Evolutionary conservation across 2,888 invertebrate species (phyloP).

Genomic region (Ceraclea dissimilis): DNA sequence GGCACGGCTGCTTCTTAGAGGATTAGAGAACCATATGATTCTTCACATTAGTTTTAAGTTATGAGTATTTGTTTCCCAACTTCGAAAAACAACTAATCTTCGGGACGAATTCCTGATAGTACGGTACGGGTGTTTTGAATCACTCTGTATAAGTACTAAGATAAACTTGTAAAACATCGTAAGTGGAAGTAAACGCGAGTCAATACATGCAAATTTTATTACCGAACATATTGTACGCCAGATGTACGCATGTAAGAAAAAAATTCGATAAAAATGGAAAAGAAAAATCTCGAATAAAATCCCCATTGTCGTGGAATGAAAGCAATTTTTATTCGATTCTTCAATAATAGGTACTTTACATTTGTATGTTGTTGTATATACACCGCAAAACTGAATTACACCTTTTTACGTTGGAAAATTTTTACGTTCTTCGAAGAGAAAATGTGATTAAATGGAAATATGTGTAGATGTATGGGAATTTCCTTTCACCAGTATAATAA

Average conservation of each 20-base stretch:
- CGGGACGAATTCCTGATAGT: too few relatives aligned
- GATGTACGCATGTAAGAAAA: not conserved
- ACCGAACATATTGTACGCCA: not conserved
- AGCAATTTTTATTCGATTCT: constrained; percentile 1
- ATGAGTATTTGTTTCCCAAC: too few relatives aligned
- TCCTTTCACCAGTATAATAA: not conserved
- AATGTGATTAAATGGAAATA: not conserved
- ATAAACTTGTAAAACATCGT: too few relatives aligned
- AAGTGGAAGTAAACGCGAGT: not conserved
- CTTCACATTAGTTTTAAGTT: too few relatives aligned
- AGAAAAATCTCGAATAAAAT: too few relatives aligned
- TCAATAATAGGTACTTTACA: not conserved
- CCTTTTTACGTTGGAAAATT: too few relatives aligned
- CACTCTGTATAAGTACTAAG: too few relatives aligned
- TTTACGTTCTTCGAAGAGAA: not conserved
- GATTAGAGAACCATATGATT: too few relatives aligned
- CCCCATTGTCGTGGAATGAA: not conserved
- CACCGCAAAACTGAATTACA: not conserved
- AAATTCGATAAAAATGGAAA: too few relatives aligned
- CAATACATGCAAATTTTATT: not conserved
- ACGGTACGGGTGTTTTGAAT: too few relatives aligned
- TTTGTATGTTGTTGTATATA: not conserved
- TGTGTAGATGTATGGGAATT: not conserved
- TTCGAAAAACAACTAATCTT: too few relatives aligned
- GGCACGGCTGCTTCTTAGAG: too few relatives aligned